phyloP scores from a whole-genome alignment of 2,888 invertebrate species.

The Gonocerus acuteangulatus region DNA sequence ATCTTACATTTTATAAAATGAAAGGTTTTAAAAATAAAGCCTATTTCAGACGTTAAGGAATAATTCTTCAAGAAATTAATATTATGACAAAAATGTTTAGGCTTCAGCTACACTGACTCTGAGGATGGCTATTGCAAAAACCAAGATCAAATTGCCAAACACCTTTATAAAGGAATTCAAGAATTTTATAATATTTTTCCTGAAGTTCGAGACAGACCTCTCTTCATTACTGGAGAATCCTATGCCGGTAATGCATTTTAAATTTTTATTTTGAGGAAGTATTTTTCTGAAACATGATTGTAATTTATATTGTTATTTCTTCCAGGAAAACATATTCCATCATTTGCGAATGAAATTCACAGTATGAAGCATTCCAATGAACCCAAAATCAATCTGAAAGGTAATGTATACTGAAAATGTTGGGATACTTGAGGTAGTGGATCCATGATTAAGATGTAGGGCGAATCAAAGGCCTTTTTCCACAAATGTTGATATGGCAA shows the following conservation, averaged over 20 bases:
- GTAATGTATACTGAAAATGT: too few relatives aligned
- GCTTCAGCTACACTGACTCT: conserved; percentile 75
- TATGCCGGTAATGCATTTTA: conserved; percentile 78
- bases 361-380: conserved; percentile 40
- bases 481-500: too few relatives aligned
- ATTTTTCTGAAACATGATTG: neutral
- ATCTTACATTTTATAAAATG: too few relatives aligned
- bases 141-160: conserved; percentile 47
- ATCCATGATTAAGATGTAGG: too few relatives aligned
- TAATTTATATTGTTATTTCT: neutral
- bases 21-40: too few relatives aligned
- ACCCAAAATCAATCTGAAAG: conserved; percentile 33
- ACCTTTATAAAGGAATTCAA: conserved; percentile 46
- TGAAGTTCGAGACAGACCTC: conserved; percentile 61
- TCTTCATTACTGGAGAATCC: conserved; percentile 83
- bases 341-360: conserved; percentile 64
- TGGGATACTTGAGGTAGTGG: too few relatives aligned
- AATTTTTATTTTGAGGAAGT: neutral
- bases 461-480: too few relatives aligned
- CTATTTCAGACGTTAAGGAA: too few relatives aligned
- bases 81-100: too few relatives aligned
- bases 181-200: conserved; percentile 49
- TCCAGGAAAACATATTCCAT: conserved; percentile 57
- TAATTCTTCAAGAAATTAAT: too few relatives aligned
- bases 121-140: conserved; percentile 35